Base-by-base conservation (phyloP, 2,113 vertebrate genomes). In the Tyrannus savana region DNA sequence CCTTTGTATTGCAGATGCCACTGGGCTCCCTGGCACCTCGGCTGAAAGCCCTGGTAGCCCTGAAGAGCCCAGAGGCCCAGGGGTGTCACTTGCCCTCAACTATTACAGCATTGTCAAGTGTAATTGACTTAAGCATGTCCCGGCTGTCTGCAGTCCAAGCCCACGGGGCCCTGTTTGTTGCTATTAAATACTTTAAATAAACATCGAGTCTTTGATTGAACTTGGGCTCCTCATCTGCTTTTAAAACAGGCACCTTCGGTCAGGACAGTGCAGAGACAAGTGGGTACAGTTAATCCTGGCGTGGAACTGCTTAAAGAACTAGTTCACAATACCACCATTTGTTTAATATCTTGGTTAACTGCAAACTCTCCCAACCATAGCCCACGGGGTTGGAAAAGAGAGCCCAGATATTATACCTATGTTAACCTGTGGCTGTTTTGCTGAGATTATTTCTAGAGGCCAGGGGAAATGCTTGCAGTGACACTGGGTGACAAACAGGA, bases 141-240 rank as follows among this genome's bases (percentile, higher is more conserved):
- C 31, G 1, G 1, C 42, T 74, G 59, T 83, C 90, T 84, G 82
- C 74, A 78, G 82, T 44, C 42, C 75, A 62, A 90, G 63, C 42
- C 75, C 75, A 84, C 13, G 6, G 62, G 75, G 60, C 46, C 75
- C 59, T 84, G 93, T 77, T 96, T 94, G 88, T 94, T 95, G 80
- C 83, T 30, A 84, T 87, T 66, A 73, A 94, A 93, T 86, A 81
- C 58, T 96, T 95, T 39, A 93, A 94, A 96, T 88, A 93, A 96
- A 93, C 90, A 80, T 17, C 2, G 14, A 90, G 72, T 28, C 31
- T 95, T 90, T 75, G 87, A 27, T 22, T 84, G 84, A 87, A 74
- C 79, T 90, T 55, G 68, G n/a, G 49, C 33, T 59, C 39, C 22
- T 71, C 0, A 0, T 25, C 75, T 63, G 31, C 35, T 39, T 74